Evolutionary conservation across 2,113 vertebrate species (phyloP), one percentile per base, ranked within the genome.

Genomic region (Campylomormyrus tamandua): DNA sequence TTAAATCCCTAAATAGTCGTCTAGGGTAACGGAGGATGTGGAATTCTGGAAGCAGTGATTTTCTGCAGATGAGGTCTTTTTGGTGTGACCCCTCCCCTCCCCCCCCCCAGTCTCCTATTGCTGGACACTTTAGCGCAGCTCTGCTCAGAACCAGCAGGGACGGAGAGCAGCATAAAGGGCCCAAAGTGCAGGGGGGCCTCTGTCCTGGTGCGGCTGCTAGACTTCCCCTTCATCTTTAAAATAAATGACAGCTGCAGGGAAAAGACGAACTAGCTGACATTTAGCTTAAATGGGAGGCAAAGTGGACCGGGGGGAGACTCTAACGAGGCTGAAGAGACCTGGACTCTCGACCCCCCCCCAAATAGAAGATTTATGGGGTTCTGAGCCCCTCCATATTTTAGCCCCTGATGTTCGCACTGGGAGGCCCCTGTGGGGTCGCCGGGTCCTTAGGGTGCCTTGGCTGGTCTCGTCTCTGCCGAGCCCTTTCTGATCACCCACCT

Each of bases 361-460:
- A 95, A 95, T 95, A 94, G 91, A 95, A 96, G 95, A 96, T 96
- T 96, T 94, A 96, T 94, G 94, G 93, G 93, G 94, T 95, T 90
- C 92, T 91, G 90, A 93, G 95, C 93, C 91, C 93, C 93, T 93
- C 94, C 95, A 95, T 96, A 95, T 96, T 96, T 96, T 95, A 94
- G 94, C 93, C 92, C 93, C 92, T 93, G 95, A 95, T 94, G 94
- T 93, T 90, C 94, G 91, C 94, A 87, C 93, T 94, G 94, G 94
- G 95, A 93, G 95, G 95, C 95, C 95, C 95, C 95, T 95, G 93
- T 93, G 94, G 94, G 95, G 95, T 95, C 95, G 93, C 94, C 2
- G 94, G 94, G 93, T 95, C 94, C 93, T 39, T 39, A 17, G 62
- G 35, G 70, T 39, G 15, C 35, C 17, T 6, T 19, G 62, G 70